Evolutionary conservation across 2,888 invertebrate genomes (phyloP), one percentile per base, ranked within the genome.

Genomic region (Drosophila rubida): DNA sequence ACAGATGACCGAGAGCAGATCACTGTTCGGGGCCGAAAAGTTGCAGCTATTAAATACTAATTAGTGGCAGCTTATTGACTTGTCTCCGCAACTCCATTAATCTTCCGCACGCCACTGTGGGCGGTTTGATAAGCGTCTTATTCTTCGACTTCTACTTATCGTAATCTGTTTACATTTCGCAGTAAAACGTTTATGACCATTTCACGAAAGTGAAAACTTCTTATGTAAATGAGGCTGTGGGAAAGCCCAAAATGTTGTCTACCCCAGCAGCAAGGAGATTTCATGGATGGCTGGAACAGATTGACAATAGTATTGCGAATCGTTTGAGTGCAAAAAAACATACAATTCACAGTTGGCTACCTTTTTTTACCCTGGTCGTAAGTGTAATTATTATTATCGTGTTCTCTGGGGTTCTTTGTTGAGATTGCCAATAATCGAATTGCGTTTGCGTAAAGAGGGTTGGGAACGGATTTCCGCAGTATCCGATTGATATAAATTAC

Each of bases 391-490:
- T 73, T 73, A 46, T 67, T 60, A 66, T 60, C 55, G 57, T 69
- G 45, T 68, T 67, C 42, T 14, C 22, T 25, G 37, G 41, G 59
- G 61, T 65, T 45, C 49, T 53, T 76, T 72, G 67, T 62, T 66
- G 25, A 49, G 74, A 23, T 35, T 65, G 58, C 30, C 54, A 69
- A 69, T 68, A 74, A 80, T 64, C 69, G 78, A 73, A 87, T 70
- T 78, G 78, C 72, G 80, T 75, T 62, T 41, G 42, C 58, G 23
- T 37, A 19, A n/a, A 3, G 50, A 19, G 74, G 87, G 84, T 84
- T 67, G 81, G 39, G 64, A 53, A 51, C 79, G 88, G 88, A 84
- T 87, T 65, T 88, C 88, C 88, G 71, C 25, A 69, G 78, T 80
- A 71, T 83, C 74, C 69, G 69, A 75, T 80, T 73, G 59, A 71